Base-by-base conservation (phyloP, 2,113 vertebrate genomes). In the Penelope pileata region DNA sequence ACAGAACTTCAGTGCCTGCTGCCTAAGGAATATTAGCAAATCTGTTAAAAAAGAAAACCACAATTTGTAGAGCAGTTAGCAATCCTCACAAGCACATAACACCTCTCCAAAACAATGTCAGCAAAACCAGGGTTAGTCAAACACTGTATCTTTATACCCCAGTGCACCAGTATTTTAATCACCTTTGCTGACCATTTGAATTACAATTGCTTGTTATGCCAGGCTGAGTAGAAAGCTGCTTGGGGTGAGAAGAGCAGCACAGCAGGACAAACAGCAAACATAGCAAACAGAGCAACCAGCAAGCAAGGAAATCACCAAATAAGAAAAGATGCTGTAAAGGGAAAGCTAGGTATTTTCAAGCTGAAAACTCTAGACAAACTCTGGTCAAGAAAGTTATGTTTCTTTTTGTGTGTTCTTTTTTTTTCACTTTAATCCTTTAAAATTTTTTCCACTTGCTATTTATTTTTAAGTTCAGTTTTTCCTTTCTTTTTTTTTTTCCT, bases 281-380 rank as follows among this genome's bases (percentile, higher is more conserved):
- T 2, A 79, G 54, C n/a, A 53, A 53, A 18, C 27, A 50, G 51
- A 63, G 38, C 10, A 75, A 51, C 5, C 42, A 75, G 60, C 16
- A 54, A 86, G 32, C 5, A 45, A n/a, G 59, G 82, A 93, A 90
- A 88, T 34, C 62, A 74, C 87, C 72, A 88, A 68, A 76, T 40
- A 48, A 66, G 48, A 50, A 50, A 86, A 90, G 43, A 24, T 78
- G 45, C 32, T 67, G 3, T 85, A 85, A 90, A 45, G 63, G 67
- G 36, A 66, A 96, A 94, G 82, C 0, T 70, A 66, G 40, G 14
- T 22, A 66, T 90, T 91, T 85, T 76, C 48, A 87, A 79, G 66
- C 16, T 89, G 62, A 91, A 68, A 45, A 45, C 21, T n/a, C n/a
- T n/a, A n/a, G n/a, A n/a, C n/a, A n/a, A n/a, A n/a, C n/a, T n/a